Base-by-base conservation (phyloP, 37 sponge, comb jelly and placozoan species). In the Aphrocallistes beatrix region DNA sequence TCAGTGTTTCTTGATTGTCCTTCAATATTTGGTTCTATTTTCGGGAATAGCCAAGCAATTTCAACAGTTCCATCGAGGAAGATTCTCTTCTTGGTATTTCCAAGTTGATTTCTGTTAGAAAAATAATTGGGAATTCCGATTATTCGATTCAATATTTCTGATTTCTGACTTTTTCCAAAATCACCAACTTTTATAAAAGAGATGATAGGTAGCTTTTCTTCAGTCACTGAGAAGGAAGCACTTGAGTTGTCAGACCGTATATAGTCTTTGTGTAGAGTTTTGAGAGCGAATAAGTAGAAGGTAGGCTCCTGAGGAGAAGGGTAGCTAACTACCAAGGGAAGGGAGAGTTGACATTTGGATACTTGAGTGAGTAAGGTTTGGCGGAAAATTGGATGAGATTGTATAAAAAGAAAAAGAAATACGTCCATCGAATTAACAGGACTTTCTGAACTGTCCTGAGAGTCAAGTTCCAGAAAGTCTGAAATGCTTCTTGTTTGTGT, bases 51-150 rank as follows among this genome's bases (percentile, higher is more conserved):
- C 75, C 87, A 87, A 38, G 50, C 37, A 36, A 87, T 37, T 21
- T 87, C 87, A n/a, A 87, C 42, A 0, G 83, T 1, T 36, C 87
- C 87, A 50, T 82, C 69, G 6, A 36, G 60, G 37, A 87, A n/a
- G 9, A 37, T 0, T 37, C 37, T n/a, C 3, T 49, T 23, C 25
- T 37, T 19, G 0, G 38, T 48, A 19, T 83, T 83, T 6, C 87
- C 87, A 23, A 36, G 36, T 82, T 83, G 83, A 23, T 87, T 25
- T 13, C 50, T 38, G 30, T 87, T 37, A 83, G 82, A 87, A 38
- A 87, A 87, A 10, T 39, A 19, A 1, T 83, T 38, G 21, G 36
- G 84, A 38, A 30, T 3, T 36, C 10, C 6, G 13, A 87, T 87
- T n/a, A 83, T 38, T 0, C 1, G 1, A 37, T 87, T 87, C 13